Conservation (phyloP, 2,888 invertebrate species). For the Drosophila robusta region DNA sequence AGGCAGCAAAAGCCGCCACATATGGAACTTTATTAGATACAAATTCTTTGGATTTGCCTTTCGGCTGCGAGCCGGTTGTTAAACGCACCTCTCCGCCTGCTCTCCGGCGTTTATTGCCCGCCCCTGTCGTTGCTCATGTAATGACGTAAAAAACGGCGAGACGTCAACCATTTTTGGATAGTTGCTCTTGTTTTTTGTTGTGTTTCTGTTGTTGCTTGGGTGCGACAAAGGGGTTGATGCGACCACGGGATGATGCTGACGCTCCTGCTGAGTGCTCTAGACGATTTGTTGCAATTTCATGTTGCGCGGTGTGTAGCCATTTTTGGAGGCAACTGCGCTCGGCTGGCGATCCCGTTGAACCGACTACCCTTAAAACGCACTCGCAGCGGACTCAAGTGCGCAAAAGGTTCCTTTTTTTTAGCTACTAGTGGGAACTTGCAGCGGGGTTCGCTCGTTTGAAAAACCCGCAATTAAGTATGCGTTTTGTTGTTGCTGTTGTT, state of each 20-base stretch:
- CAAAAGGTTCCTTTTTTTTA: conserved; percentile 57
- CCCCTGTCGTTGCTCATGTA: conserved; percentile 61
- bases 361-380: conserved; percentile 55
- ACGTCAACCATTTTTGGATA: conserved; percentile 81
- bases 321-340: conserved; percentile 56
- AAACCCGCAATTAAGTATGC: conserved; percentile 82
- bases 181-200: conserved; percentile 69
- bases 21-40: conserved; percentile 80
- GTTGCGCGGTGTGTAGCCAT: conserved; percentile 68
- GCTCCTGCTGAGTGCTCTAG: conserved; percentile 48
- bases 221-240: conserved; percentile 67
- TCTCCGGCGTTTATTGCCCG: conserved; percentile 10
- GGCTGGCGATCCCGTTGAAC: conserved; percentile 55
- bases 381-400: conserved; percentile 72
- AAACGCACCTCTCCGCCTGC: conserved; percentile 6
- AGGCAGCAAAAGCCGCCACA: conserved; percentile 45
- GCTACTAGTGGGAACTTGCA: conserved; percentile 27
- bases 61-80: conserved; percentile 41
- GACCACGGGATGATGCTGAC: conserved; percentile 15
- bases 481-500: conserved; percentile 38
- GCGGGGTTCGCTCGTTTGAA: conserved; percentile 71
- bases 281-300: conserved; percentile 69
- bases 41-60: conserved; percentile 65
- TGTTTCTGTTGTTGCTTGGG: no score
- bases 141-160: conserved; percentile 38